Conservation (phyloP, 2,797 vertebrate genomes). For the Arremon brunneinucha region DNA sequence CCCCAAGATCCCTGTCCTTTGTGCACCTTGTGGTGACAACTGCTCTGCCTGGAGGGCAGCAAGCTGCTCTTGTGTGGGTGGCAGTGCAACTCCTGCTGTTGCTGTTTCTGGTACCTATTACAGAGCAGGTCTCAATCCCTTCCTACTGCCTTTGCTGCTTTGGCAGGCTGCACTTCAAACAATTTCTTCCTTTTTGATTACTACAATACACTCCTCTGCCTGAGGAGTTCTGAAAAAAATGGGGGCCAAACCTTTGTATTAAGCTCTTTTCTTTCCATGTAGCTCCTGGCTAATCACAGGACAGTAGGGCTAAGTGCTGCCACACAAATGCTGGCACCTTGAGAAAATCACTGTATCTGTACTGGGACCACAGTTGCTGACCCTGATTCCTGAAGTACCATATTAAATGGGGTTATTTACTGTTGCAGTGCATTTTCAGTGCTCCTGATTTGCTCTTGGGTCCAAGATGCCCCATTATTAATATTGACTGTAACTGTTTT, state of each 20-base stretch:
- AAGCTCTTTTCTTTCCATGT: not conserved
- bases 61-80: not conserved
- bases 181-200: not conserved
- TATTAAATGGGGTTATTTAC: not conserved
- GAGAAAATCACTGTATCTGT: not conserved
- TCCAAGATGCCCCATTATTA: not conserved
- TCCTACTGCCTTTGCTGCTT: not conserved
- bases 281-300: not conserved
- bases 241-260: not conserved
- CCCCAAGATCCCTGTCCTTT: fast-evolving
- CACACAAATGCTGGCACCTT: not conserved
- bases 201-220: not conserved
- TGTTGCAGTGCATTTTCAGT: not conserved
- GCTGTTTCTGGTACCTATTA: not conserved
- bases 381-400: not conserved
- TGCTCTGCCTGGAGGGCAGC: not conserved
- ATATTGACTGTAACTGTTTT: not conserved
- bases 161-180: not conserved
- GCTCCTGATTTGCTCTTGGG: not conserved
- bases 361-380: not conserved
- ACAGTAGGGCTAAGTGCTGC: not conserved
- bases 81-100: not conserved
- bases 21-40: not conserved
- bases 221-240: not conserved
- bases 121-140: not conserved